Base-by-base conservation (phyloP, 2,888 invertebrate genomes). In the Polymixis lichenea region DNA sequence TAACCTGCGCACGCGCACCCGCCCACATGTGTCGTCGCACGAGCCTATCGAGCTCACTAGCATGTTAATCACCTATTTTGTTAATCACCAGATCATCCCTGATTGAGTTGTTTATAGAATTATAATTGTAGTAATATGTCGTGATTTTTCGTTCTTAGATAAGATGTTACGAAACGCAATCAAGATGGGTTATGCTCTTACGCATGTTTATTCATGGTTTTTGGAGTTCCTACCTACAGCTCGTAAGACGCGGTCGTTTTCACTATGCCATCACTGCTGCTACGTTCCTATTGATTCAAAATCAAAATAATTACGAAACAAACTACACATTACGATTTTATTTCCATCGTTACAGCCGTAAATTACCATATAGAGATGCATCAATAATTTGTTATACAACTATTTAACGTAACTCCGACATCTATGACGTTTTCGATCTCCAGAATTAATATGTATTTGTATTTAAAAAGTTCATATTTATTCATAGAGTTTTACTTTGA, bases 1-100 rank as follows among this genome's bases (percentile, higher is more conserved):
- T 84, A 70, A 73, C 56, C 61, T 69, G 84, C 83, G 85, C 85
- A 84, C 82, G 82, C 82, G 82, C 70, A 77, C 19, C 43, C 85
- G 77, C 84, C 87, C 84, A 88, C 89, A 80, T 83, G 88, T 81
- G 69, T 46, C 69, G 70, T 72, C 71, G 78, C 87, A 83, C 89
- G 87, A 82, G 89, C 84, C 67, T 70, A 58, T 55, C 60, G 72
- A 80, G 83, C 58, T 38, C 75, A 61, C 77, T 75, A 19, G 87
- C 86, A 86, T 86, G 66, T 80, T 86, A 86, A 86, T 86, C 68
- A 72, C 78, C 75, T 79, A 58, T 68, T 86, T 82, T 83, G 72
- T 83, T 86, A 85, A 85, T 85, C 86, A 83, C 70, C 19, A 76
- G 86, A 84, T 85, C 80, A 83, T 60, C 49, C 68, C 51, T 77